Evolutionary conservation across 2,888 invertebrate genomes (phyloP), one percentile per base, ranked within the genome.

Genomic region (Conomelus anceps): DNA sequence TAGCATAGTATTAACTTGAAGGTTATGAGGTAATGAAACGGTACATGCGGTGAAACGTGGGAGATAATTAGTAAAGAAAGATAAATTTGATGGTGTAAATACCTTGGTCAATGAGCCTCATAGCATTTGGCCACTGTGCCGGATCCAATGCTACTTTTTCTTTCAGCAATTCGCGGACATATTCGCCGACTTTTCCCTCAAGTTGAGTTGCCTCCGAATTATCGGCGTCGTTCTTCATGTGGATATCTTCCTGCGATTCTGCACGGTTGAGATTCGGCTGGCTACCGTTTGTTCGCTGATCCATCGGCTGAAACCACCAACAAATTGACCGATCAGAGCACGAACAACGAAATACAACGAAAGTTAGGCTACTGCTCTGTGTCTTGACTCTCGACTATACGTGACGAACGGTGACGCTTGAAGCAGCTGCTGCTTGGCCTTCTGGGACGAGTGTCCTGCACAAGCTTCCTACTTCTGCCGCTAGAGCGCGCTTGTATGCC

Each of bases 81-180:
- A 34, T 34, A 34, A 20, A 41, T 11, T 3, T n/a, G 9, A 85
- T 20, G 17, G 6, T 85, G 23, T 26, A 90, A 92, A 92, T 94
- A 97, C 97, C 97, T 94, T 96, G 95, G 92, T 92, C 92, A 11
- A 92, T 86, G 9, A 92, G 91, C 87, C 91, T 90, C 91, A 92
- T 91, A 6, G 92, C 91, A 89, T 91, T 91, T n/a, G 91, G 89
- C 89, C 91, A 91, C 84, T 91, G 89, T 3, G 91, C 90, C 9
- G 92, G 90, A 88, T 92, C 91, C 86, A 92, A 89, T 9, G 90
- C 24, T 41, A 90, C 89, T 88, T 92, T 92, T 84, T 92, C 92
- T 89, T 92, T 92, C 23, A 91, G 90, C 84, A 92, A 89, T 84
- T 92, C 91, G 85, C 91, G 91, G 23, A 92, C 91, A 87, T 92